Percentiles rank a stretch among this genome's conserved stretches.
Evolutionary conservation across 1,140 invertebrate species (phyloP).

Genomic region (Coboldia fuscipes): DNA sequence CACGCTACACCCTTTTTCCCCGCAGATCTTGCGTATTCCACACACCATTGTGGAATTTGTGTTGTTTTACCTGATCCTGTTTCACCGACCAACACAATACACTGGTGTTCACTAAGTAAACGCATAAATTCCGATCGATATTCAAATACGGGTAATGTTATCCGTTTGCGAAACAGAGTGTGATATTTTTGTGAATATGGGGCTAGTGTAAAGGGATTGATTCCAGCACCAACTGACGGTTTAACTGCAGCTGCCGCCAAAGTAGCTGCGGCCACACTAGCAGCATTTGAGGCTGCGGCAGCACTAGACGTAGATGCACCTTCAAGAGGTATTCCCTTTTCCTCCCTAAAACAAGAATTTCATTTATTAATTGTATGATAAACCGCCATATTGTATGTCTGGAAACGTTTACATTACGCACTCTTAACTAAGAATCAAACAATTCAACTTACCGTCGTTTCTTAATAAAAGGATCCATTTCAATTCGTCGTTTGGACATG

Average conservation of each 20-base stretch:
- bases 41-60: slow-evolving; percentile 83
- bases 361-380: neutral
- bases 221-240: slow-evolving; percentile 25
- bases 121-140: slow-evolving; percentile 93
- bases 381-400: neutral
- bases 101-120: slow-evolving; percentile 44
- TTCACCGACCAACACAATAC: slow-evolving; percentile 43
- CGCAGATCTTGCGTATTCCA: slow-evolving; percentile 59
- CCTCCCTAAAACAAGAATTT: slow-evolving; percentile 16
- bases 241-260: slow-evolving; percentile 22
- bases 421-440: slow-evolving; percentile 2
- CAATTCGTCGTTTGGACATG: slow-evolving; percentile 70
- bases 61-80: slow-evolving; percentile 86
- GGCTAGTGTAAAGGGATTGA: slow-evolving; percentile 50
- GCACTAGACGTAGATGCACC: slow-evolving; percentile 1
- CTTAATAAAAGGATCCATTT: slow-evolving; percentile 62
- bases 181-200: slow-evolving; percentile 65
- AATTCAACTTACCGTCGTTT: slow-evolving; percentile 46
- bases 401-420: neutral
- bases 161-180: slow-evolving; percentile 71
- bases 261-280: too few relatives aligned
- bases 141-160: slow-evolving; percentile 90
- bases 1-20: slow-evolving; percentile 79
- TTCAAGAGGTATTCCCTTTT: slow-evolving; percentile 11
- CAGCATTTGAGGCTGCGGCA: slow-evolving; percentile 16